These are phyloP conservation scores for Xenops minutus DNA, from an alignment of 2,797 vertebrate genomes.

Conservation along the genomic window DNA sequence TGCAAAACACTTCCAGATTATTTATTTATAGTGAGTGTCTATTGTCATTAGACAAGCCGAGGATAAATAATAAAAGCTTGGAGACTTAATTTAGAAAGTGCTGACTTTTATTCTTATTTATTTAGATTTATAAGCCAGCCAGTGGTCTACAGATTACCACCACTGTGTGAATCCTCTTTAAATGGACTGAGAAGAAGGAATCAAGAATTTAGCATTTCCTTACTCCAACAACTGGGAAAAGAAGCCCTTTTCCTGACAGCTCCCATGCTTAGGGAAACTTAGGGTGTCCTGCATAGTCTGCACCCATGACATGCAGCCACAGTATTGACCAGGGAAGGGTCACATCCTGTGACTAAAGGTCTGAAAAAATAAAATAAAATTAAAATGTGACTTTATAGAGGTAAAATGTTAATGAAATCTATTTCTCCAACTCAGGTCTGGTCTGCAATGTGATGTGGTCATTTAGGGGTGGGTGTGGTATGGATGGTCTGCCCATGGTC, in stretches of 20 bases:
- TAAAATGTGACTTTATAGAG: accelerated
- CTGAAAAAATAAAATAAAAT: neutral
- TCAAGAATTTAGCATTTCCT: neutral
- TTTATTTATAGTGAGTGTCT: neutral
- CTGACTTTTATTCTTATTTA: neutral
- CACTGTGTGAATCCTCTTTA: neutral
- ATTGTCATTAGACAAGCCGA: neutral
- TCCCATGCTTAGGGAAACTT: neutral
- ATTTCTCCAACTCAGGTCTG: neutral
- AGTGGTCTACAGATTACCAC: neutral
- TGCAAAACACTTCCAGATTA: neutral
- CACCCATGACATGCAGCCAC: neutral
- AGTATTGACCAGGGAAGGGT: neutral
- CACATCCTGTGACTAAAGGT: neutral
- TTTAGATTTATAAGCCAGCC: neutral
- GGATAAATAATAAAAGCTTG: neutral
- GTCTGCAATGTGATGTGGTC: neutral
- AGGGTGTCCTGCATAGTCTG: neutral
- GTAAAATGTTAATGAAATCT: neutral
- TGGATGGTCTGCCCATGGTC: neutral
- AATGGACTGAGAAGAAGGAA: neutral
- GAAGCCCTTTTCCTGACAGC: neutral
- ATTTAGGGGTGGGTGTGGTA: neutral
- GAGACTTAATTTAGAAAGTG: neutral
- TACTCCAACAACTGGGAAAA: neutral